These are phyloP conservation scores for Epizoanthus stellaris DNA, from an alignment of 92 coral and sea anemone species.

Conservation along the genomic window DNA sequence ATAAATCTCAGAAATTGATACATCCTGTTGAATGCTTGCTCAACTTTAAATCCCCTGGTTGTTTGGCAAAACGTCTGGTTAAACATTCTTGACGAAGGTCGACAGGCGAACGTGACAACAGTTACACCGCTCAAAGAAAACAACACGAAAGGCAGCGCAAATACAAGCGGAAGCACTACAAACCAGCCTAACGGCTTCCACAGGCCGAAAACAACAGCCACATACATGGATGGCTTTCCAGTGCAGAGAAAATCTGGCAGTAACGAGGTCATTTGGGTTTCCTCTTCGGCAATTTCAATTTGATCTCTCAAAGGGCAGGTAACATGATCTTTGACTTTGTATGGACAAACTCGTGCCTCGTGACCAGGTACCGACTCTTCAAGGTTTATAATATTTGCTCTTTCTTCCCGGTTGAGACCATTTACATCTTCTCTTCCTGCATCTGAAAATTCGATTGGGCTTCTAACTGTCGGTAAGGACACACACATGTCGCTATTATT, in stretches of 20 bases:
- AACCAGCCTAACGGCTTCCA: constrained; percentile 34
- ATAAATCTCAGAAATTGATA: constrained; percentile 36
- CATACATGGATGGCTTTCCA: constrained; percentile 11
- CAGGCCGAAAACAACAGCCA: constrained; percentile 37
- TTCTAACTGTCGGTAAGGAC: too few species aligned
- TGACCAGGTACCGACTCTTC: neutral
- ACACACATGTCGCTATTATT: too few species aligned
- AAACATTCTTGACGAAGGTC: neutral
- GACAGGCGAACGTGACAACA: constrained; percentile 35
- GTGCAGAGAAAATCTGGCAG: constrained; percentile 28
- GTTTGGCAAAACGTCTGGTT: constrained; percentile 46
- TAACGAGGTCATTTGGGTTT: constrained; percentile 6
- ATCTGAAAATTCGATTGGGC: neutral
- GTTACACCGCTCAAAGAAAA: constrained; percentile 19
- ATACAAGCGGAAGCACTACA: neutral
- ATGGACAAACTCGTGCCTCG: neutral
- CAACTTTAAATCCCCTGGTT: constrained; percentile 23
- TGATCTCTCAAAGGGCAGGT: constrained; percentile 34
- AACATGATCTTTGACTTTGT: neutral
- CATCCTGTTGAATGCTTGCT: neutral
- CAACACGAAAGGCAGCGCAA: constrained; percentile 27
- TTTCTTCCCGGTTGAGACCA: neutral
- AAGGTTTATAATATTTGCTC: neutral
- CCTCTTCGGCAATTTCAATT: constrained; percentile 1
- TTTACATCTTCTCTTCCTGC: neutral